Conservation (phyloP, 2,797 vertebrate genomes). For the Psittacula derbiana region DNA sequence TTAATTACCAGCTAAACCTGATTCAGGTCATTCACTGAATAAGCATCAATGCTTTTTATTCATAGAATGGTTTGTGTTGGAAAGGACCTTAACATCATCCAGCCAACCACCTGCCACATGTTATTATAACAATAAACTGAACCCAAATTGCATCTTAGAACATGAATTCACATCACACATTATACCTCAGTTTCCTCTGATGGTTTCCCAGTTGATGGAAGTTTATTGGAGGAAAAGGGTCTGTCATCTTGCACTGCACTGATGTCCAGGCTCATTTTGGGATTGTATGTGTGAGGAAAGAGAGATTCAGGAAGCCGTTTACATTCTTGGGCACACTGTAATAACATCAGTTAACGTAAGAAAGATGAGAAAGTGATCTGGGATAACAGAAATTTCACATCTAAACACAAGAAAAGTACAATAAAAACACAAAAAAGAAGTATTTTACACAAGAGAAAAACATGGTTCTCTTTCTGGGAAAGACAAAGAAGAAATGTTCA, state of each 20-base stretch:
- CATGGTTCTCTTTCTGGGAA: not conserved
- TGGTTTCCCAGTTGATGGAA: slow-evolving; percentile 54
- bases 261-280: slow-evolving; percentile 96
- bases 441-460: not conserved
- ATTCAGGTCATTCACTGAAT: not conserved
- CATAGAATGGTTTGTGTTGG: not conserved
- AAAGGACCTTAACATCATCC: not conserved
- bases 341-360: not conserved
- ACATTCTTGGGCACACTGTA: slow-evolving; percentile 89
- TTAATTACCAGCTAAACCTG: not conserved
- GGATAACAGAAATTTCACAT: not conserved
- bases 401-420: not conserved
- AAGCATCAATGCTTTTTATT: not conserved
- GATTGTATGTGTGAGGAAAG: slow-evolving; percentile 96
- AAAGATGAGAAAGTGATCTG: not conserved
- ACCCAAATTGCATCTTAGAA: not conserved
- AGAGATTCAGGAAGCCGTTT: slow-evolving; percentile 88
- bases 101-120: not conserved
- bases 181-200: slow-evolving; percentile 73
- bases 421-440: not conserved
- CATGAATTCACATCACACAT: not conserved
- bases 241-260: slow-evolving; percentile 81
- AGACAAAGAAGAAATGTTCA: not conserved
- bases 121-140: not conserved
- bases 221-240: slow-evolving; percentile 69